Percentiles rank a stretch among this genome's conserved stretches.
phyloP scores from a whole-genome alignment of 2,113 vertebrate genomes.

The Cairina moschata region DNA sequence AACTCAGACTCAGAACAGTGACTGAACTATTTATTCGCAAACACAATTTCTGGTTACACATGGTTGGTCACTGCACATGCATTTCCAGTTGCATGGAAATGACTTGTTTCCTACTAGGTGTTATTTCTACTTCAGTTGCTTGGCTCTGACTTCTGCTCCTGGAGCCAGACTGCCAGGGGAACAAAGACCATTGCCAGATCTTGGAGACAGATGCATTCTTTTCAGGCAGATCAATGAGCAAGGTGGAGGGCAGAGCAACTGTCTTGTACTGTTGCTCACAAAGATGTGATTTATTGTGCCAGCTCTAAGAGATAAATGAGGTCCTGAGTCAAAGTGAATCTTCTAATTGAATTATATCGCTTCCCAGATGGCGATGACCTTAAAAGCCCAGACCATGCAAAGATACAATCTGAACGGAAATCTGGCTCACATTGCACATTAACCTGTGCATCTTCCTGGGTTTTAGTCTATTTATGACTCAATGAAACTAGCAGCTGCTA shows the following conservation, averaged over 20 bases:
- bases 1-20: not conserved
- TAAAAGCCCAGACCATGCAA: not conserved
- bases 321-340: not conserved
- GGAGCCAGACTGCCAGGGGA: not conserved
- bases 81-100: not conserved
- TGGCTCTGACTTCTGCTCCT: not conserved
- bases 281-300: not conserved
- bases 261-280: not conserved
- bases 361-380: not conserved
- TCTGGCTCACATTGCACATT: not conserved
- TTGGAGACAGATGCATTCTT: not conserved
- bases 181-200: not conserved
- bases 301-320: not conserved
- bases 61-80: not conserved
- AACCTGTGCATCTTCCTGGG: not conserved
- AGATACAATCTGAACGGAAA: not conserved
- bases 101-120: not conserved
- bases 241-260: not conserved
- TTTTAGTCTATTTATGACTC: not conserved
- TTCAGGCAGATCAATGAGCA: not conserved
- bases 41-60: not conserved
- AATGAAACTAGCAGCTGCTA: not conserved
- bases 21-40: slow-evolving; percentile 27
- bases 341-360: not conserved
- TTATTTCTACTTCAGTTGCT: not conserved